Evolutionary conservation across 2,888 invertebrate species (phyloP), one percentile per base, ranked within the genome.

Genomic region (Xestia ashworthii): DNA sequence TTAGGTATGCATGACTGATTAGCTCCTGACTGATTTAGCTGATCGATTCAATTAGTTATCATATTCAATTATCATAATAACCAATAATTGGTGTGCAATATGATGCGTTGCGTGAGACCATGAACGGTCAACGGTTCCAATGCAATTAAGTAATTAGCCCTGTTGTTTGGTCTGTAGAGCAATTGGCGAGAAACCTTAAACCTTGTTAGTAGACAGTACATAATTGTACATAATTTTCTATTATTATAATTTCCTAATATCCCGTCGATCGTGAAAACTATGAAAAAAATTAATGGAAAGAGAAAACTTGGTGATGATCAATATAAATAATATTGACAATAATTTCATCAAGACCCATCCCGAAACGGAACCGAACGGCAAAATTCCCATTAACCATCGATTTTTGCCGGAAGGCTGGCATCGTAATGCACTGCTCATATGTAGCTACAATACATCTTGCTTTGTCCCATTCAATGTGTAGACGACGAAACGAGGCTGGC

Each of bases 381-480:
- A 78, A 88, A 76, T 78, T 38, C 32, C 85, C 73, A 81, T 86
- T 85, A 88, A 79, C 80, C 76, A 89, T 88, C 87, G 86, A 89
- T 88, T 87, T 83, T 87, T 80, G 82, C 53, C 78, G 83, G 90
- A 90, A 90, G 89, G 82, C 74, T 70, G 81, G 90, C 89, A 88
- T 87, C 83, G 90, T 91, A 89, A 89, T 87, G 85, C 67, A 87
- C 85, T 83, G 83, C 87, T 90, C 92, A 92, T 91, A 91, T 93
- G 93, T 90, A 92, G 90, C 90, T 91, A 91, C 93, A 91, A 95
- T 96, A 95, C 93, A 94, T 95, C 95, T 95, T 94, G 93, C 94
- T 95, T 95, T 95, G 95, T 94, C 95, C 94, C 93, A 92, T 93
- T 94, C 93, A 92, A 91, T 90, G 93, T 91, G 91, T 91, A 94